Base-by-base conservation (phyloP, 1,140 invertebrate genomes). In the Magallana angulata region DNA sequence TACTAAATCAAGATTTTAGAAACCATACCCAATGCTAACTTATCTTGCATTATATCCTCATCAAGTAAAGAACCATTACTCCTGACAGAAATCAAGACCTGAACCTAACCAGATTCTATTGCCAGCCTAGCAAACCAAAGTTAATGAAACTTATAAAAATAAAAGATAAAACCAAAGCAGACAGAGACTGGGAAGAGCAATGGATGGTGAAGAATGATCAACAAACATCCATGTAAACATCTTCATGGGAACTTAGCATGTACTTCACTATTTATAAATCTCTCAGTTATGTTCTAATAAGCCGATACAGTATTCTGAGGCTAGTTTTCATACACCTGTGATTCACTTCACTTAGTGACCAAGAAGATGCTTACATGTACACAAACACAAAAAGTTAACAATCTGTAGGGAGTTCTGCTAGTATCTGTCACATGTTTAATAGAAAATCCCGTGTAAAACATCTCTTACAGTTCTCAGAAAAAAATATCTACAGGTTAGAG, bases 161-260 rank as follows among this genome's bases (percentile, higher is more conserved):
- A 48, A 48, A 48, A 48, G 36, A 48, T 48, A 48, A 76, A 76
- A 76, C 68, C 68, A 76, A 76, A 76, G 68, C 68, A 76, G 14
- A 76, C 68, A 76, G 24, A 76, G 68, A 76, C 68, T 76, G 68
- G 68, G 68, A 76, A 76, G 68, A 76, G 68, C 68, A 76, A 76
- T 76, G 68, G 68, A 76, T 76, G 68, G 68, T 76, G 24, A 30
- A 76, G 24, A 76, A 76, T 30, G 24, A 30, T 36, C 18, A 76
- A 36, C 24, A 76, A 9, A 76, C 68, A 36, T 30, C 7, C 14
- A 76, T 76, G 68, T 76, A 76, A 76, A 76, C 68, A 76, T 76
- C 68, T 76, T 76, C 68, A 76, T 76, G 36, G 36, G 36, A 48
- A 48, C 36, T 48, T 4, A 48, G 36, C 36, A 5, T 48, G 36